Evolutionary conservation across 2,797 vertebrate genomes (phyloP).

Genomic region (Mycteria americana): DNA sequence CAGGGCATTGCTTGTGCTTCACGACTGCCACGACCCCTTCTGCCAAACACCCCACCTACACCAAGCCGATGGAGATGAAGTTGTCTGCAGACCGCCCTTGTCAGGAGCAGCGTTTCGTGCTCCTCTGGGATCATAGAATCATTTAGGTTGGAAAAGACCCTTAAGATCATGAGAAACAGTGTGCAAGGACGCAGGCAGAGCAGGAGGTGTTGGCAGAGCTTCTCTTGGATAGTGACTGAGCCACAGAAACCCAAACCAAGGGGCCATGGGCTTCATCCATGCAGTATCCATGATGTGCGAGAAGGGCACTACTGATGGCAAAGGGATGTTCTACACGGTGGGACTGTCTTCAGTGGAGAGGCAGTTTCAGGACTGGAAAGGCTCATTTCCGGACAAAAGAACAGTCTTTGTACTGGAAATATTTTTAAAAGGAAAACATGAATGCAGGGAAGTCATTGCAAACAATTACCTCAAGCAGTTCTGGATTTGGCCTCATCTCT

Average conservation of each 20-base stretch:
- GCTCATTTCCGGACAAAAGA: not conserved
- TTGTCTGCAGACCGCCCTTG: not conserved
- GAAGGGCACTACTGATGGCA: not conserved
- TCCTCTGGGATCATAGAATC: not conserved
- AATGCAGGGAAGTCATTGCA: not conserved
- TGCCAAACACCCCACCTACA: not conserved
- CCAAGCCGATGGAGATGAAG: not conserved
- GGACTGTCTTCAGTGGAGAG: not conserved
- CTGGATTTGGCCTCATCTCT: not conserved
- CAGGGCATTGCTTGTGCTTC: not conserved
- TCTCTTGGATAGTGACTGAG: not conserved
- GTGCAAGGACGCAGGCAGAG: not conserved
- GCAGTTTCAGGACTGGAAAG: not conserved
- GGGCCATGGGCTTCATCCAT: not conserved
- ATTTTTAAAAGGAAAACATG: not conserved
- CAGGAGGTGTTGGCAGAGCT: not conserved
- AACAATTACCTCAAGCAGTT: not conserved
- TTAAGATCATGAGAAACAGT: not conserved
- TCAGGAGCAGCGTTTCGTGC: not conserved
- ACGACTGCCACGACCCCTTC: rapidly evolving
- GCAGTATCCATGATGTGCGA: not conserved
- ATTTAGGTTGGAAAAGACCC: not conserved
- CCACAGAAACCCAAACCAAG: not conserved
- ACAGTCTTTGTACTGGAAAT: not conserved
- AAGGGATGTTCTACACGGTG: not conserved